A percentile compares a stretch with the other conserved stretches of the same genome.
These are phyloP conservation scores for Sebastes vulpes DNA, from an alignment of 2,797 vertebrate species.

Conservation along the genomic window DNA sequence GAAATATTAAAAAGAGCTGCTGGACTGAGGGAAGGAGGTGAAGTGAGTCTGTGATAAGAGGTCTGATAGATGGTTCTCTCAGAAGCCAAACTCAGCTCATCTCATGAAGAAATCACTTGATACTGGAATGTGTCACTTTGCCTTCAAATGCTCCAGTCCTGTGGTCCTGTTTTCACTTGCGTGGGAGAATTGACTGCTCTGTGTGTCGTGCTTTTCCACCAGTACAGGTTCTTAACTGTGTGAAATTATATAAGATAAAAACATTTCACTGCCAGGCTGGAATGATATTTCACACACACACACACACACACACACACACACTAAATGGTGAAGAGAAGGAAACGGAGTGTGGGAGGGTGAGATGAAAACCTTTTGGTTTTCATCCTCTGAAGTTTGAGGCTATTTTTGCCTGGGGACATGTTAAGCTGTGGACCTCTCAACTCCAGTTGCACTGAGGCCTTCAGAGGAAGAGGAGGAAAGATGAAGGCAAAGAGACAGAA, in stretches of 20 bases:
- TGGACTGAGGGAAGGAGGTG: background rate
- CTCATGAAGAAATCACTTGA: slow-evolving; percentile 4
- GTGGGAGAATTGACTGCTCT: slow-evolving; percentile 6
- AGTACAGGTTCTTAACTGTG: background rate
- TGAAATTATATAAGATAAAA: slow-evolving; percentile 18
- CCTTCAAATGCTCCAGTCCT: background rate
- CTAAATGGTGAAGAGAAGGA: background rate
- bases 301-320: too few relatives aligned
- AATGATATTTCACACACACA: background rate
- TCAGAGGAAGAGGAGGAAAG: slow-evolving; percentile 25
- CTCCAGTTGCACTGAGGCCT: slow-evolving; percentile 27
- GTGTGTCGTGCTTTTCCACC: background rate
- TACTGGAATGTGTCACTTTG: slow-evolving; percentile 7
- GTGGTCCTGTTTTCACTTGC: slow-evolving; percentile 1
- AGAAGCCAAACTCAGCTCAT: background rate
- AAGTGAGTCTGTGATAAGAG: background rate
- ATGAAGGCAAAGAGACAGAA: background rate
- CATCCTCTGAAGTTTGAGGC: slow-evolving; percentile 28
- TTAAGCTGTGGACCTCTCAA: slow-evolving; percentile 32
- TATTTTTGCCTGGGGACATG: slow-evolving; percentile 28
- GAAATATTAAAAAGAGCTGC: background rate
- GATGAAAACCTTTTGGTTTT: slow-evolving; percentile 20
- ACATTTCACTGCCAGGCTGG: slow-evolving; percentile 3
- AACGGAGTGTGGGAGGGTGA: slow-evolving; percentile 1
- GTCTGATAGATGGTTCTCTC: background rate